phyloP scores from a whole-genome alignment of 1,140 invertebrate species.

The Ceratoteleas bidentatus region DNA sequence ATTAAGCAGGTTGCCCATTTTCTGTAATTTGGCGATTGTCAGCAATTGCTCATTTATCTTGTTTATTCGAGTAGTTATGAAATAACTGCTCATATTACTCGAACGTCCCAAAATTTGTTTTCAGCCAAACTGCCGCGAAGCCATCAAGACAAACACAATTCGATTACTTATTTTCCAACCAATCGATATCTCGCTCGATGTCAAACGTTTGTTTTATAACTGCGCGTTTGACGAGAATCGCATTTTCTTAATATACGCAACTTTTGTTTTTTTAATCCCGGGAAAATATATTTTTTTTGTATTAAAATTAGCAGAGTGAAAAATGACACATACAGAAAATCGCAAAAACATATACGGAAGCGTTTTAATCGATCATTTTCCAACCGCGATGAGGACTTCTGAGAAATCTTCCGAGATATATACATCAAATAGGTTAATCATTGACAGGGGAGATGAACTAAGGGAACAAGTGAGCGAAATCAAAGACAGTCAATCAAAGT shows the following conservation, averaged over 20 bases:
- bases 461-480: background rate
- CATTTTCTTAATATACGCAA: too few relatives aligned
- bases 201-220: conserved; percentile 12
- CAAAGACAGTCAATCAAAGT: too few relatives aligned
- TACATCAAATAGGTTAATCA: background rate
- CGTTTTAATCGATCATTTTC: background rate
- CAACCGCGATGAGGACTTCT: conserved; percentile 4
- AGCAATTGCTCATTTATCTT: conserved; percentile 57
- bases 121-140: too few relatives aligned
- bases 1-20: conserved; percentile 44
- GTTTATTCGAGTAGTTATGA: conserved; percentile 46
- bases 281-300: background rate
- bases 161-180: background rate
- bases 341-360: background rate
- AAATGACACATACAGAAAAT: background rate
- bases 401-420: background rate
- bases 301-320: background rate
- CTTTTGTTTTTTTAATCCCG: too few relatives aligned
- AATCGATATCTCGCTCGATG: conserved; percentile 11
- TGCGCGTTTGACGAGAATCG: background rate
- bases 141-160: background rate
- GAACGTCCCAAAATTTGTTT: background rate
- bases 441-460: background rate
- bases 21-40: conserved; percentile 61
- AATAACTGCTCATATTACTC: conserved; percentile 36